Percentiles rank a stretch among this genome's conserved stretches.
These are phyloP conservation scores for Caenorhabditis panamensis DNA, from an alignment of 2,888 invertebrate genomes.

Conservation along the genomic window DNA sequence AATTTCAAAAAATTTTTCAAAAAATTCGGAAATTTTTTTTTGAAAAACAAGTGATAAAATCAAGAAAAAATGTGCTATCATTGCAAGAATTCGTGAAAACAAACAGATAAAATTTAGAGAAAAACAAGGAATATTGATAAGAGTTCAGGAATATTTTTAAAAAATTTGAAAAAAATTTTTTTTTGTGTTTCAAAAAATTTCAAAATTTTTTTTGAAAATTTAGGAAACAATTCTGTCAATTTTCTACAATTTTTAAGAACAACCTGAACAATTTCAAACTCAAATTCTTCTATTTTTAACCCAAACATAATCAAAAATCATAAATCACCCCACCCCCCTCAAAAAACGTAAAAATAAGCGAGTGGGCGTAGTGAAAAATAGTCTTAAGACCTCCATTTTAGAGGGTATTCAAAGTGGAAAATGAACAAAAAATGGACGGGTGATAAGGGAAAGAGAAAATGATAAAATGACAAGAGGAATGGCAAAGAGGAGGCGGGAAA, in stretches of 20 bases:
- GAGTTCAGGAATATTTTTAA: too few relatives aligned
- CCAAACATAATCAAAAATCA: not conserved
- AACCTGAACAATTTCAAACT: too few relatives aligned
- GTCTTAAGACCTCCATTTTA: conserved; percentile 9
- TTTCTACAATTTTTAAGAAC: too few relatives aligned
- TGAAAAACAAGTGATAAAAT: not conserved
- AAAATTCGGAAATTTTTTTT: not conserved
- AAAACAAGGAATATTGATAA: too few relatives aligned
- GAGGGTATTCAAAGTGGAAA: not conserved
- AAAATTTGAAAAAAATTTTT: not conserved
- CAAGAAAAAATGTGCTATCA: too few relatives aligned
- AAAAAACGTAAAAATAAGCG: not conserved
- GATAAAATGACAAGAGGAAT: conserved; percentile 9
- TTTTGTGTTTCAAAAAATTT: not conserved
- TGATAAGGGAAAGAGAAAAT: not conserved
- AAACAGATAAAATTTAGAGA: too few relatives aligned
- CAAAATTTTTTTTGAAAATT: not conserved
- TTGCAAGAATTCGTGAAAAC: too few relatives aligned
- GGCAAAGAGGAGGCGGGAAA: not conserved
- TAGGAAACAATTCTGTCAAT: too few relatives aligned
- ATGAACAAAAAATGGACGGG: not conserved
- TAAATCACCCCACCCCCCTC: not conserved
- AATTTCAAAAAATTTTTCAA: not conserved
- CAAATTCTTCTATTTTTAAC: not conserved
- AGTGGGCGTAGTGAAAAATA: not conserved